Evolutionary conservation across 2,888 invertebrate genomes (phyloP), one percentile per base, ranked within the genome.

Genomic region (Schizotus pectinicornis): DNA sequence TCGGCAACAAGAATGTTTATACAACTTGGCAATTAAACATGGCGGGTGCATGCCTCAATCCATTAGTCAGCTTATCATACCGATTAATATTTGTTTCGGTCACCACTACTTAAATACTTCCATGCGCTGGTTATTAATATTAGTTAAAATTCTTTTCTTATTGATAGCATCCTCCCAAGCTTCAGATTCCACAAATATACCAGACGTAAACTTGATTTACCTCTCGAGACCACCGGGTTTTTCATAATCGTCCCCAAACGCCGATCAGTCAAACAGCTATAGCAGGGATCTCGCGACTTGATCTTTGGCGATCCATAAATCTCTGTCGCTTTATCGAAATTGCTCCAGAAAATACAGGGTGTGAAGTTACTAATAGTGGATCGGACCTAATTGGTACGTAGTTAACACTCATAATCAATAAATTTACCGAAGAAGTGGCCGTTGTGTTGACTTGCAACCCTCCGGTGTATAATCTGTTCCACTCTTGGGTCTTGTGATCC

Each of bases 131-230:
- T 65, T 74, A 77, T 77, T 77, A 77, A 76, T 77, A 73, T 74
- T 71, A 74, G 77, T 76, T 77, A 75, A 76, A 75, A 76, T 76
- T 76, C 76, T 69, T 66, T 62, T 65, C 64, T 70, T 73, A 66
- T 68, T 70, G 68, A 72, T 74, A 67, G 69, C 67, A 67, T 60
- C 63, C 66, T 68, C 64, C 64, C 61, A 62, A 49, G 63, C 66
- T 64, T 65, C 67, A 61, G 62, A 72, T 72, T 73, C 72, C 64
- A 67, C 49, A 59, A 64, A 67, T 67, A 61, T 56, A 49, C 48
- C 60, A 53, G 48, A 41, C 53, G 56, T 49, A 60, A 56, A 56
- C 46, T 52, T 57, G 57, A 57, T 57, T 57, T 57, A 52, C 57
- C 46, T 2, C 22, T 52, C 51, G 52, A 52, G 57, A 52, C 57